Evolutionary conservation across 1,140 invertebrate species (phyloP).

Genomic region (Drosophila prosaltans): DNA sequence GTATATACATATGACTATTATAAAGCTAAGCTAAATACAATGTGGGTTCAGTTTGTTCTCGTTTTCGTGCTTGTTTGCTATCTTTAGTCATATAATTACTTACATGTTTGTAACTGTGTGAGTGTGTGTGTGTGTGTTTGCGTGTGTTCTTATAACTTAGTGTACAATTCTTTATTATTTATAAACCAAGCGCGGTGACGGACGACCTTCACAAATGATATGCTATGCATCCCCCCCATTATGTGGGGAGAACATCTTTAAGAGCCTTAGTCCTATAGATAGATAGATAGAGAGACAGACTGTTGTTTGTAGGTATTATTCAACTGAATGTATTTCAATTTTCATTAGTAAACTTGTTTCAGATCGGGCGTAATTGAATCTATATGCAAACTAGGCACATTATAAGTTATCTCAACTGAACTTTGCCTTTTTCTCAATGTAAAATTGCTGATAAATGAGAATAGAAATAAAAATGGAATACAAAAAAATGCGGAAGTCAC

Average conservation of each 20-base stretch:
- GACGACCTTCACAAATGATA: conserved; percentile 5
- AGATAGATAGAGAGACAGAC: background rate
- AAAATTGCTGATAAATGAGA: conserved; percentile 4
- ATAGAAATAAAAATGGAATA: background rate
- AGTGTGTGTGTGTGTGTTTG: background rate
- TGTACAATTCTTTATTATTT: conserved; percentile 9
- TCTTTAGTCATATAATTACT: conserved; percentile 3
- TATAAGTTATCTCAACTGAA: conserved; percentile 10
- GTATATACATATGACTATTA: background rate
- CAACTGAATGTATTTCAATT: background rate
- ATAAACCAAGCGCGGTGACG: background rate
- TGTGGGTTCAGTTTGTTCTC: background rate
- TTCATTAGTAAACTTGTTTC: background rate
- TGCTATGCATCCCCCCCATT: background rate
- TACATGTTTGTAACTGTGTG: background rate
- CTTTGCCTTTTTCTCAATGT: background rate
- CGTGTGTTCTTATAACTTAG: background rate
- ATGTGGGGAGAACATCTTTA: background rate
- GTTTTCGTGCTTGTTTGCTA: background rate
- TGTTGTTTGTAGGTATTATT: background rate
- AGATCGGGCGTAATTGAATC: conserved; percentile 1
- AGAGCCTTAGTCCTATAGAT: background rate
- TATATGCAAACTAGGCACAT: background rate
- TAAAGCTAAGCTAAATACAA: conserved; percentile 3
- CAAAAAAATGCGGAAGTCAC: conserved; percentile 1